phyloP scores from a whole-genome alignment of 2,797 vertebrate genomes.

The Ctenopoma kingsleyae region DNA sequence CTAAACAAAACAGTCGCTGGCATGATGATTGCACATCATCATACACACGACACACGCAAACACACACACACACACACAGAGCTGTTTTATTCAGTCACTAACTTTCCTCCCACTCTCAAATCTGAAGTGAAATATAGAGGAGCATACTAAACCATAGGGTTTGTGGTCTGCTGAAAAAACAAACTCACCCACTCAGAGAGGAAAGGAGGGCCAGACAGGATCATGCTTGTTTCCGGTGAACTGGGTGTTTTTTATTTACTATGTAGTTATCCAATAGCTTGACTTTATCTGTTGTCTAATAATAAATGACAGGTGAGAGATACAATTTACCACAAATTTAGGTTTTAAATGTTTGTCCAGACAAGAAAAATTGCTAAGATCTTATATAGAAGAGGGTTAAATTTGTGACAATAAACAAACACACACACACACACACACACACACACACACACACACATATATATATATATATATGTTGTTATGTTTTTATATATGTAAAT shows the following conservation, averaged over 20 bases:
- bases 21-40: constrained; percentile 37
- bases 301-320: background rate
- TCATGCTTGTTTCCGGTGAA: constrained; percentile 65
- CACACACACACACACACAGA: constrained; percentile 39
- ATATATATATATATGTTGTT: too few relatives aligned
- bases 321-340: background rate
- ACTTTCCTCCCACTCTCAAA: constrained; percentile 66
- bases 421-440: background rate
- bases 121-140: constrained; percentile 78
- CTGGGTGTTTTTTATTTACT: constrained; percentile 18
- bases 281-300: constrained; percentile 4
- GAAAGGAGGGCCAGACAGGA: constrained; percentile 73
- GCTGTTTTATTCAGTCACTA: constrained; percentile 61
- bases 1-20: constrained; percentile 62
- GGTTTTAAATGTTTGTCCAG: background rate
- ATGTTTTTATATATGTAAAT: too few relatives aligned
- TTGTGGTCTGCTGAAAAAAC: constrained; percentile 78
- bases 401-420: background rate
- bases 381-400: background rate
- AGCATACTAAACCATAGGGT: constrained; percentile 81
- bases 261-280: background rate
- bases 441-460: too few relatives aligned
- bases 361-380: background rate
- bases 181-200: constrained; percentile 79
- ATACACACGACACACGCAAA: constrained; percentile 26